Percentiles rank a stretch among this genome's conserved stretches.
phyloP scores from a whole-genome alignment of 1,140 invertebrate genomes.

The Sogatella furcifera region DNA sequence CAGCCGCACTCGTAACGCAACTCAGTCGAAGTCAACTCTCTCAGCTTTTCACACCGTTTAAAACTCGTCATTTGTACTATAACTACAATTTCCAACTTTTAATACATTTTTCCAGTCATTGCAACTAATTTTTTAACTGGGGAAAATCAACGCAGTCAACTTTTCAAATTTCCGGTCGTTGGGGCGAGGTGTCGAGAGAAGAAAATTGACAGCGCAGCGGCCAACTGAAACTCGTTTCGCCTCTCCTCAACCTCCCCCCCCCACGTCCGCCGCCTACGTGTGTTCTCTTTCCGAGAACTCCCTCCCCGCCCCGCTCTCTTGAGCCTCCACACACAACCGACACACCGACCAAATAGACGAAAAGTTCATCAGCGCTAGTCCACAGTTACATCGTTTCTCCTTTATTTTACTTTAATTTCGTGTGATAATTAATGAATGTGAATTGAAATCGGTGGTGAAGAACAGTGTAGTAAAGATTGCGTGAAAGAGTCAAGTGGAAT shows the following conservation, averaged over 20 bases:
- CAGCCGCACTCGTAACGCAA: constrained; percentile 32
- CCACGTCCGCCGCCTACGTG: constrained; percentile 24
- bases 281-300: constrained; percentile 22
- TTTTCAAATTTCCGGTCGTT: not conserved
- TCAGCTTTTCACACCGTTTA: not conserved
- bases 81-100: not conserved
- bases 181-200: not conserved
- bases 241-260: constrained; percentile 19
- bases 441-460: no score
- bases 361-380: not conserved
- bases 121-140: not conserved
- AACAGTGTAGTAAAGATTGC: not conserved
- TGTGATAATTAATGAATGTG: no score
- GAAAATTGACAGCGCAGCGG: constrained; percentile 8
- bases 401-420: no score
- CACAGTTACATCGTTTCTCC: not conserved
- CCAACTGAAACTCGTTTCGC: constrained; percentile 27
- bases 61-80: constrained; percentile 14
- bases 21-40: constrained; percentile 20
- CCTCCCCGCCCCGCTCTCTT: not conserved
- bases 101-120: not conserved
- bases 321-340: no score
- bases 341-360: not conserved
- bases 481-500: not conserved
- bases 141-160: not conserved